These are phyloP conservation scores for Harpalus rufipes DNA, from an alignment of 2,888 invertebrate genomes.

Conservation along the genomic window DNA sequence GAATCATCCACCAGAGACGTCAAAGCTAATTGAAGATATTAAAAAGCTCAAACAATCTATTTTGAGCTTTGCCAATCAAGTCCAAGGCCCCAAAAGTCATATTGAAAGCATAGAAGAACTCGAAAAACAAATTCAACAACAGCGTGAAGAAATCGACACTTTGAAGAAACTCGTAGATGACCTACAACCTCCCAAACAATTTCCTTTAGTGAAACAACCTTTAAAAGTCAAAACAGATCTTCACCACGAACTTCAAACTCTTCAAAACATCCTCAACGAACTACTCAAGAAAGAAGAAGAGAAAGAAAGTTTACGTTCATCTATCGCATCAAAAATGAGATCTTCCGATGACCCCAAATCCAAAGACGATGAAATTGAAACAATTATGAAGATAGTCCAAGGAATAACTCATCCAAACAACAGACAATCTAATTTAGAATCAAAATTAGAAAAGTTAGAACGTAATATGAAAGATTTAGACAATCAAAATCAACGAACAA, in stretches of 20 bases:
- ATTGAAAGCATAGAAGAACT: constrained; percentile 37
- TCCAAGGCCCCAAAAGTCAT: neutral
- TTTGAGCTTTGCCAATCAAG: constrained; percentile 38
- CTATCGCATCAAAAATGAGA: neutral
- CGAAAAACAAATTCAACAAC: constrained; percentile 46
- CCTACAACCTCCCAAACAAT: constrained; percentile 25
- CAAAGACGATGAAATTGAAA: constrained; percentile 47
- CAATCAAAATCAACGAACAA: neutral
- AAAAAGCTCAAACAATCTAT: constrained; percentile 28
- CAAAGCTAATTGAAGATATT: constrained; percentile 50
- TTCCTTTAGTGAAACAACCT: constrained; percentile 18
- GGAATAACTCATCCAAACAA: neutral
- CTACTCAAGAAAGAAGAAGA: constrained; percentile 53
- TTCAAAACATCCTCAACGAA: constrained; percentile 54
- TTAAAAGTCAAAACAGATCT: constrained; percentile 20
- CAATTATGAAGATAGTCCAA: constrained; percentile 53
- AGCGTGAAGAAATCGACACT: constrained; percentile 50
- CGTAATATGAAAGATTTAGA: constrained; percentile 50
- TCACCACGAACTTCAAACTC: constrained; percentile 19
- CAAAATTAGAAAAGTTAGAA: constrained; percentile 59
- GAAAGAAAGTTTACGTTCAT: neutral
- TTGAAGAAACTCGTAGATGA: constrained; percentile 49
- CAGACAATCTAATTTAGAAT: neutral
- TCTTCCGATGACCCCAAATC: neutral
- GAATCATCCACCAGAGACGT: constrained; percentile 32